phyloP scores from a whole-genome alignment of 2,888 invertebrate genomes.

The Aproaerema taeniolella region DNA sequence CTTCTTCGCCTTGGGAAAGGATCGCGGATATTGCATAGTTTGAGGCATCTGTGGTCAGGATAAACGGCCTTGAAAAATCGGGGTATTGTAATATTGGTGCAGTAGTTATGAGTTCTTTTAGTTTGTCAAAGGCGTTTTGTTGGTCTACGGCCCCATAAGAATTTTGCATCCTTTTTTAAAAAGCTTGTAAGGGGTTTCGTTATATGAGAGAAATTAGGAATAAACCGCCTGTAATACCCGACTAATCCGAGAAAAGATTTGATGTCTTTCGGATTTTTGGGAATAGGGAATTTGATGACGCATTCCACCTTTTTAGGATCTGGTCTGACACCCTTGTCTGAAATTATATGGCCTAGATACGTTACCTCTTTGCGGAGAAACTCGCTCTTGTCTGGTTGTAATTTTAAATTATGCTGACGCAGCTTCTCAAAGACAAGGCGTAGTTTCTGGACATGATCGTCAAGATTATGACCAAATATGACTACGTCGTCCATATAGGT shows the following conservation, averaged over 20 bases:
- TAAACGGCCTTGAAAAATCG: neutral
- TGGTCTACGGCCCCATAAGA: neutral
- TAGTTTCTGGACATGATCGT: constrained; percentile 25
- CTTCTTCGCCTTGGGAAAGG: neutral
- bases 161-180: neutral
- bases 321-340: neutral
- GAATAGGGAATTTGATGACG: neutral
- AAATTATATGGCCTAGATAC: neutral
- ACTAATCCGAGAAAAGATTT: neutral
- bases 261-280: neutral
- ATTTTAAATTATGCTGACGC: constrained; percentile 18
- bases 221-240: no score
- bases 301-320: neutral
- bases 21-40: neutral
- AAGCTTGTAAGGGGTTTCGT: neutral
- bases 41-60: neutral
- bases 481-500: constrained; percentile 34
- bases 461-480: constrained; percentile 22
- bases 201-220: neutral
- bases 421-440: constrained; percentile 24
- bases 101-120: neutral
- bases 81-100: neutral
- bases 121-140: neutral
- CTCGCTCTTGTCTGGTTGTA: constrained; percentile 31
- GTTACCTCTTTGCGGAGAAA: constrained; percentile 19